Conservation (phyloP, 2,888 invertebrate species). For the Muschampia plurimacula region DNA sequence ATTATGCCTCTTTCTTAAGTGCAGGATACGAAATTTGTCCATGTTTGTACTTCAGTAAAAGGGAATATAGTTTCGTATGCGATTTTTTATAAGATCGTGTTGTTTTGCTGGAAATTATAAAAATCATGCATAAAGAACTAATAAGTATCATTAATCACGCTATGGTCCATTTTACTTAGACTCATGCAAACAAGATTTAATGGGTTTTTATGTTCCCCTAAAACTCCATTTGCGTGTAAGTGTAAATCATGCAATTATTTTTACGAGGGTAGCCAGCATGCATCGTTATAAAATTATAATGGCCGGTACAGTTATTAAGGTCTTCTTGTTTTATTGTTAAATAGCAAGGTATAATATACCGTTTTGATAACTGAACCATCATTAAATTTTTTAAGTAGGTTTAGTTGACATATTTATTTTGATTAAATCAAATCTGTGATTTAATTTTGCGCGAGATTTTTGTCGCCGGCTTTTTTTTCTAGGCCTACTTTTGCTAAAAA, state of each 20-base stretch:
- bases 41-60: not conserved
- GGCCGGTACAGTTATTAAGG: not conserved
- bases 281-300: conserved; percentile 1
- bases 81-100: not conserved
- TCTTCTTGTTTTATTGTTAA: not conserved
- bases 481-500: too few relatives aligned
- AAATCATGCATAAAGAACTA: not conserved
- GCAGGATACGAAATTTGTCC: not conserved
- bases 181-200: not conserved
- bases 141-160: too few relatives aligned
- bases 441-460: too few relatives aligned
- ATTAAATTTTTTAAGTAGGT: too few relatives aligned
- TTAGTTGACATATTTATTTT: too few relatives aligned
- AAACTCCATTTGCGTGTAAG: not conserved
- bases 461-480: too few relatives aligned
- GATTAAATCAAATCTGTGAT: too few relatives aligned
- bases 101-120: not conserved
- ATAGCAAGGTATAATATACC: not conserved
- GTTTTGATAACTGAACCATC: not conserved
- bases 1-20: not conserved
- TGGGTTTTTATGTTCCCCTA: not conserved
- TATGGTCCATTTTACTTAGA: not conserved
- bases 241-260: not conserved
- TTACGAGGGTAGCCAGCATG: not conserved
- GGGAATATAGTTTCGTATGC: not conserved